phyloP scores from a whole-genome alignment of 2,797 vertebrate species.

The Euthynnus affinis region DNA sequence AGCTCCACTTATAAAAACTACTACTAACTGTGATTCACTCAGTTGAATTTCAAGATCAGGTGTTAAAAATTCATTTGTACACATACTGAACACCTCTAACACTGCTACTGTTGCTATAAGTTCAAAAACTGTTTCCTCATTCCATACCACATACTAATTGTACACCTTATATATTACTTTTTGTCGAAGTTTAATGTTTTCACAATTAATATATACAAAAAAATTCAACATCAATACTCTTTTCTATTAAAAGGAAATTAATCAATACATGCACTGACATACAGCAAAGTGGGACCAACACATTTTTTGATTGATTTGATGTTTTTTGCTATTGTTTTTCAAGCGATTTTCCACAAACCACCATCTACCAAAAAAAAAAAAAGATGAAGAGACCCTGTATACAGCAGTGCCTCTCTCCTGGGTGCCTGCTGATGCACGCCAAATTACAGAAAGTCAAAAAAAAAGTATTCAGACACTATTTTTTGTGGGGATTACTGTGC shows the following conservation, averaged over 20 bases:
- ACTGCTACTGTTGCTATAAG: too few relatives aligned
- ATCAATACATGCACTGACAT: too few relatives aligned
- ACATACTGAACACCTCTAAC: neutral
- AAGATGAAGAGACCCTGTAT: too few relatives aligned
- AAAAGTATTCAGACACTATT: too few relatives aligned
- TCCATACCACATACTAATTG: neutral
- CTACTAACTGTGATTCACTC: neutral
- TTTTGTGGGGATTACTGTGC: too few relatives aligned
- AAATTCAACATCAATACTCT: neutral
- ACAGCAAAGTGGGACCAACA: neutral
- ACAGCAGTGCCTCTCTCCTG: too few relatives aligned
- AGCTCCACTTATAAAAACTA: neutral
- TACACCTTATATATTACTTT: neutral
- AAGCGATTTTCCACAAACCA: too few relatives aligned
- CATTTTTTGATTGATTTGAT: too few relatives aligned
- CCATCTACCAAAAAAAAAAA: too few relatives aligned
- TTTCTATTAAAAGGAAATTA: neutral
- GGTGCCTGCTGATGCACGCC: too few relatives aligned
- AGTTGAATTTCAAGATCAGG: neutral
- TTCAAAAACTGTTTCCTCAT: neutral
- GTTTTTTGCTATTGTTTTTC: too few relatives aligned
- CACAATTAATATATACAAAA: neutral
- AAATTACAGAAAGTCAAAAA: too few relatives aligned
- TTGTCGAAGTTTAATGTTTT: neutral
- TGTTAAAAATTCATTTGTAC: neutral